Conservation (phyloP, 2,797 vertebrate species). For the Pangasius macronema region DNA sequence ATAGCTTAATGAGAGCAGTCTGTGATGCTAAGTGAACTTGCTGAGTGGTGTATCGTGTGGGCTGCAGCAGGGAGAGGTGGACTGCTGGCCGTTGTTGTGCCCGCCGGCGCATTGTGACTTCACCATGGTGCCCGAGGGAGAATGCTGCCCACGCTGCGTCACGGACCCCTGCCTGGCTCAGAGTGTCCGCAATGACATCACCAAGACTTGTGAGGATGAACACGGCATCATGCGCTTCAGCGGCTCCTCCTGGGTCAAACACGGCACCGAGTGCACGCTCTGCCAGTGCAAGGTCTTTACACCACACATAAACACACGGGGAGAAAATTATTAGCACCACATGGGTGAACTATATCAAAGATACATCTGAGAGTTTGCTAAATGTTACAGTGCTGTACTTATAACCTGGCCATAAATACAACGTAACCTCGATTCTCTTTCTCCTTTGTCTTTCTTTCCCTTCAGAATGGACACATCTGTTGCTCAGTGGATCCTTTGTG, state of each 20-base stretch:
- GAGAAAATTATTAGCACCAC: not conserved
- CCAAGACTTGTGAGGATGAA: slow-evolving; percentile 94
- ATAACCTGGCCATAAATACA: not conserved
- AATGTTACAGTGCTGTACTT: not conserved
- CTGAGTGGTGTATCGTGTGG: slow-evolving; percentile 37
- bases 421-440: slow-evolving; percentile 23
- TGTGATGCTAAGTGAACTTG: not conserved
- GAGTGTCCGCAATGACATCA: slow-evolving; percentile 93
- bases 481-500: slow-evolving; percentile 99
- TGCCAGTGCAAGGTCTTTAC: slow-evolving; percentile 95
- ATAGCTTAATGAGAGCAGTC: not conserved
- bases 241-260: slow-evolving; percentile 95
- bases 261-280: slow-evolving; percentile 94
- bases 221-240: slow-evolving; percentile 90
- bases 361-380: not conserved
- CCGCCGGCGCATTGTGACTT: slow-evolving; percentile 93
- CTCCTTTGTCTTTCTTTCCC: slow-evolving; percentile 50
- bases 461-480: slow-evolving; percentile 94
- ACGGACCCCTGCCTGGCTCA: slow-evolving; percentile 92
- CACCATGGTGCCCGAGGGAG: slow-evolving; percentile 87
- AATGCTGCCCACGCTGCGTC: slow-evolving; percentile 92
- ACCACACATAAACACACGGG: slow-evolving; percentile 24
- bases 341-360: not conserved
- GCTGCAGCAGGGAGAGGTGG: slow-evolving; percentile 91
- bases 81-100: slow-evolving; percentile 96